Evolutionary conservation across 2,888 invertebrate species (phyloP).

Genomic region (Pollenia amentaria): DNA sequence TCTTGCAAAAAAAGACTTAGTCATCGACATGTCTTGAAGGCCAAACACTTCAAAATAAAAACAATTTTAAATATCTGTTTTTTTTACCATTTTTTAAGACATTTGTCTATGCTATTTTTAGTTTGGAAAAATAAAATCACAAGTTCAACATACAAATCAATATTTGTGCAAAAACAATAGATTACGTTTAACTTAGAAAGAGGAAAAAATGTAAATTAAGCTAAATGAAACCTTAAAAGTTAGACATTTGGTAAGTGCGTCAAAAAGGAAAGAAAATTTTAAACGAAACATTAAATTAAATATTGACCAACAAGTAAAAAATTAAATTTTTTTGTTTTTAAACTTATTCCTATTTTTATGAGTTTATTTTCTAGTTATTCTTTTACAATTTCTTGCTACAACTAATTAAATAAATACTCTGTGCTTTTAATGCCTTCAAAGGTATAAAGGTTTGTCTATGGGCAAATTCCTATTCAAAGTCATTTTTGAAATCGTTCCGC

Average conservation of each 20-base stretch:
- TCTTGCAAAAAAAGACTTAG: background rate
- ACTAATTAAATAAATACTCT: slow-evolving; percentile 71
- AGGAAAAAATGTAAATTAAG: background rate
- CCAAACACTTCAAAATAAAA: background rate
- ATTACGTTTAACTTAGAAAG: slow-evolving; percentile 3
- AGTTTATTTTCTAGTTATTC: background rate
- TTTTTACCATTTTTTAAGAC: no score
- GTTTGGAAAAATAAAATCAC: slow-evolving; percentile 14
- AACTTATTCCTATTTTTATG: background rate
- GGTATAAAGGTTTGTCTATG: slow-evolving; percentile 67
- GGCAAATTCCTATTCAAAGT: slow-evolving; percentile 58
- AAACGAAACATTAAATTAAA: background rate
- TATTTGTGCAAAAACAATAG: slow-evolving; percentile 15
- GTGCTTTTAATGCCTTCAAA: slow-evolving; percentile 17
- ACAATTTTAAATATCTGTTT: background rate
- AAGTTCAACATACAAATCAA: slow-evolving; percentile 56
- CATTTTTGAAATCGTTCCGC: slow-evolving; percentile 62
- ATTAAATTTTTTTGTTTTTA: background rate
- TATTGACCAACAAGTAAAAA: background rate
- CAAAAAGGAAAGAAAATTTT: slow-evolving; percentile 11
- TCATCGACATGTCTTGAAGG: slow-evolving; percentile 33
- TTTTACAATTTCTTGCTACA: background rate
- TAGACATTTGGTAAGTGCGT: background rate
- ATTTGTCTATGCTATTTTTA: slow-evolving; percentile 3
- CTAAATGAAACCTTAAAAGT: slow-evolving; percentile 53